These are phyloP conservation scores for Coreius guichenoti DNA, from an alignment of 2,797 vertebrate genomes.

Conservation along the genomic window DNA sequence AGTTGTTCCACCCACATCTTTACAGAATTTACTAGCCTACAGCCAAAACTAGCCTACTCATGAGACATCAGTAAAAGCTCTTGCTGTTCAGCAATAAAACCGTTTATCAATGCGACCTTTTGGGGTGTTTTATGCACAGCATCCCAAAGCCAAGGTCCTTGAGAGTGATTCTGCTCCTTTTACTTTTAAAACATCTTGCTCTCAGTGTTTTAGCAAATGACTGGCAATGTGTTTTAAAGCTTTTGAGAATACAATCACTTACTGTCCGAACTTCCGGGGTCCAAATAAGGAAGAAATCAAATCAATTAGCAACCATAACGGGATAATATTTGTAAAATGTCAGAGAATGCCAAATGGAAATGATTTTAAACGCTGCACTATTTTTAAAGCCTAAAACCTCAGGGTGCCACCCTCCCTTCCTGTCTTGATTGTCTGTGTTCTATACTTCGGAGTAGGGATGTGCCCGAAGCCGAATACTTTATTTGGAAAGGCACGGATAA, in stretches of 20 bases:
- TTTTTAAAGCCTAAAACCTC: slow-evolving; percentile 54
- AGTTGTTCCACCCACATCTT: background rate
- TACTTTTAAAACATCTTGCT: background rate
- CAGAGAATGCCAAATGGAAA: slow-evolving; percentile 60
- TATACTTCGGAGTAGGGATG: background rate
- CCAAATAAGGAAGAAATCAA: slow-evolving; percentile 53
- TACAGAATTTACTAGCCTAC: background rate
- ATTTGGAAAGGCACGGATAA: background rate
- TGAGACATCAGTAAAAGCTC: background rate
- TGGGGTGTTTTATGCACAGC: slow-evolving; percentile 15
- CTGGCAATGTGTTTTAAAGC: background rate
- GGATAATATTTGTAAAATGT: slow-evolving; percentile 61
- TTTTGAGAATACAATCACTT: slow-evolving; percentile 13
- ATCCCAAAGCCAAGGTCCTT: slow-evolving; percentile 16
- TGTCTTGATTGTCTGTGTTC: slow-evolving; percentile 2
- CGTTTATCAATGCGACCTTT: slow-evolving; percentile 21
- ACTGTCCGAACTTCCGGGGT: slow-evolving; percentile 19
- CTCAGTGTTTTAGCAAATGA: slow-evolving; percentile 1
- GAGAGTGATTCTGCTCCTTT: slow-evolving; percentile 11
- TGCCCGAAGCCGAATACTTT: background rate
- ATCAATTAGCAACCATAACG: slow-evolving; percentile 59
- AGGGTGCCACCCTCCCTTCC: slow-evolving; percentile 32
- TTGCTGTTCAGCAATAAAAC: slow-evolving; percentile 20
- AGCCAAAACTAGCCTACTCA: slow-evolving; percentile 6
- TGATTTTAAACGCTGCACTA: slow-evolving; percentile 45